phyloP scores from a whole-genome alignment of 2,888 invertebrate genomes.

The Rhagonycha fulva region DNA sequence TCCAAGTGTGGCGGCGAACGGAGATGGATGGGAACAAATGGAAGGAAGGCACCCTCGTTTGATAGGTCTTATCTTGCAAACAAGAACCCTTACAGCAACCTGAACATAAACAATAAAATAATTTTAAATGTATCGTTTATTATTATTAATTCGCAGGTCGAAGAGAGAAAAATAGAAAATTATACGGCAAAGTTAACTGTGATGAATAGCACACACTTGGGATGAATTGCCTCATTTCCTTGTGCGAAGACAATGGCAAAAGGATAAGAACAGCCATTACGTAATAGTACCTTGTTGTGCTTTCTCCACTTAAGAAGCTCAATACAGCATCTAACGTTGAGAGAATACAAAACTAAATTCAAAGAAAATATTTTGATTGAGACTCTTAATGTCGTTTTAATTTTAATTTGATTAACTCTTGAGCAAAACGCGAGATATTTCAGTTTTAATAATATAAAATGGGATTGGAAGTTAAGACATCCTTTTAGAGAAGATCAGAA shows the following conservation, averaged over 20 bases:
- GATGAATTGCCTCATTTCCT: background rate
- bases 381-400: background rate
- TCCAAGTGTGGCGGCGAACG: background rate
- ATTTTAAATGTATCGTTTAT: background rate
- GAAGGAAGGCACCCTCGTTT: background rate
- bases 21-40: background rate
- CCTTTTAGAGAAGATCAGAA: background rate
- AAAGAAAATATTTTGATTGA: background rate
- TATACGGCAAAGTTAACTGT: background rate
- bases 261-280: background rate
- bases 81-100: background rate
- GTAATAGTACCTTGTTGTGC: background rate
- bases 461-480: background rate
- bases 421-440: background rate
- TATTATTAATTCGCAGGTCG: background rate
- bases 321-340: background rate
- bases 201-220: background rate
- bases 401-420: background rate
- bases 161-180: background rate
- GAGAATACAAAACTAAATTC: background rate
- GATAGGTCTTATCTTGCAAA: background rate
- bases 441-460: background rate
- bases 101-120: background rate
- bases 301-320: background rate
- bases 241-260: background rate